These are phyloP conservation scores for Vanessa tameamea DNA, from an alignment of 1,140 invertebrate genomes.

Conservation along the genomic window DNA sequence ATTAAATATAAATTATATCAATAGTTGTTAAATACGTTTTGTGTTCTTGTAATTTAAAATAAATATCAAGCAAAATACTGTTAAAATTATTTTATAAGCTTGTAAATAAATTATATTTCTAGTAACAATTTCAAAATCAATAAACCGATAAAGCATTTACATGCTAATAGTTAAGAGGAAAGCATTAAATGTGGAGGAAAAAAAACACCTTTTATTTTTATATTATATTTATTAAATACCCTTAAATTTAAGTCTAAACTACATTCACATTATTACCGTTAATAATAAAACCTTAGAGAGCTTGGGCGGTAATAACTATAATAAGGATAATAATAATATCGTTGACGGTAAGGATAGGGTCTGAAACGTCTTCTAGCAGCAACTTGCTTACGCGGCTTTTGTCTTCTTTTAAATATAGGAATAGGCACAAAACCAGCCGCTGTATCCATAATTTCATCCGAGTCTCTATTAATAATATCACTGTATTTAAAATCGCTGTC, in stretches of 20 bases:
- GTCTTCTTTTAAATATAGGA: conserved; percentile 54
- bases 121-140: conserved; percentile 17
- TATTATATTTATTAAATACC: conserved; percentile 7
- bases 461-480: conserved; percentile 49
- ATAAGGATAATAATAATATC: conserved; percentile 57
- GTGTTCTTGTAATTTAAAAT: conserved; percentile 26
- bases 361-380: conserved; percentile 53
- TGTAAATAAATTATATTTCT: conserved; percentile 33
- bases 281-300: conserved; percentile 67
- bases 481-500: conserved; percentile 42
- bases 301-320: conserved; percentile 60
- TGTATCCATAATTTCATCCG: conserved; percentile 70
- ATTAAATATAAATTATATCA: conserved; percentile 18
- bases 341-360: conserved; percentile 49
- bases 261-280: background rate
- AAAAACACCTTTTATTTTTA: conserved; percentile 36
- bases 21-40: conserved; percentile 15
- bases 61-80: conserved; percentile 16
- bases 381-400: conserved; percentile 49
- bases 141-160: conserved; percentile 19
- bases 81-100: conserved; percentile 12
- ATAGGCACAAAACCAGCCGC: conserved; percentile 65
- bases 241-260: background rate
- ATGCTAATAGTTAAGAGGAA: conserved; percentile 27
- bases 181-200: conserved; percentile 62